phyloP scores from a whole-genome alignment of 1,140 invertebrate genomes.

The Camponotus vicinus region DNA sequence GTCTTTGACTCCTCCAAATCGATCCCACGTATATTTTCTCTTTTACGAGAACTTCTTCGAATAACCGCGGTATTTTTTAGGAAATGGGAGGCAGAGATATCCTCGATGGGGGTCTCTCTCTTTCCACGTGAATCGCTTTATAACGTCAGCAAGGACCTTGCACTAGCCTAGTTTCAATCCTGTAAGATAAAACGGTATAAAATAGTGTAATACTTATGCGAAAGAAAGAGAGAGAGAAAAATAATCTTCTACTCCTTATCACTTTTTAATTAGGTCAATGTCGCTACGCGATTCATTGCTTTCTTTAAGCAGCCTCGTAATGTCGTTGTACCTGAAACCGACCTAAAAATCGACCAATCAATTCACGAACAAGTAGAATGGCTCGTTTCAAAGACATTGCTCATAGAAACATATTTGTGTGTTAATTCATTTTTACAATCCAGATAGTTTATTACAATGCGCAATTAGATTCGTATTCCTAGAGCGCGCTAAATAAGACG shows the following conservation, averaged over 20 bases:
- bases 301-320: constrained; percentile 29
- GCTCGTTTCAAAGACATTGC: neutral
- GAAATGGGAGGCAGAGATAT: neutral
- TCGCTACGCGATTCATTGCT: constrained; percentile 14
- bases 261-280: constrained; percentile 53
- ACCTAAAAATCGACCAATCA: constrained; percentile 11
- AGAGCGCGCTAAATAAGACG: neutral
- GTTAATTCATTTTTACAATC: neutral
- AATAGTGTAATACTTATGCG: neutral
- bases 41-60: neutral
- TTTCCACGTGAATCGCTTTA: neutral
- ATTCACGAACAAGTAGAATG: neutral
- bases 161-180: constrained; percentile 37
- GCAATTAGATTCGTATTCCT: neutral
- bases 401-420: neutral
- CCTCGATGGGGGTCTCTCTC: neutral
- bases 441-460: neutral
- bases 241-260: constrained; percentile 38
- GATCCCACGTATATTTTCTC: neutral
- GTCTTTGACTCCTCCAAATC: neutral
- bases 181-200: constrained; percentile 17
- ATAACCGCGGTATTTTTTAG: neutral
- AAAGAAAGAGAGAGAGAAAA: neutral
- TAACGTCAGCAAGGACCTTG: constrained; percentile 44
- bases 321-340: neutral